Evolutionary conservation across 92 coral and sea anemone species (phyloP).

Genomic region (Porites rus): DNA sequence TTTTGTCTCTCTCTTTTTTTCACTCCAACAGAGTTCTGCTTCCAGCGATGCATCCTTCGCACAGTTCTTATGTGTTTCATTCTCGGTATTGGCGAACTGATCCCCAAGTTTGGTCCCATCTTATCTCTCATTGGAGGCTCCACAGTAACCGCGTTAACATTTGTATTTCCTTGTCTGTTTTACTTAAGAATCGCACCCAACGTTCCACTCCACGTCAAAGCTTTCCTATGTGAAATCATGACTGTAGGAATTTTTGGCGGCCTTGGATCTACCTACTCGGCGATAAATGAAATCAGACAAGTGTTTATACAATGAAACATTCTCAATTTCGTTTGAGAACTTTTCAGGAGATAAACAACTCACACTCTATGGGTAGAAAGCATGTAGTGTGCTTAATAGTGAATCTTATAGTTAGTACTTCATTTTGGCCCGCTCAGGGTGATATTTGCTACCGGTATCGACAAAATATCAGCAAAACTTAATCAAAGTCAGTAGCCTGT

Average conservation of each 20-base stretch:
- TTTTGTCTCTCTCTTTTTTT: background rate
- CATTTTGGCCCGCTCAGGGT: too few species aligned
- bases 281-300: constrained; percentile 81
- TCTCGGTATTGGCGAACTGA: constrained; percentile 84
- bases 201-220: constrained; percentile 82
- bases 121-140: constrained; percentile 94
- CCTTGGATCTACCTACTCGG: constrained; percentile 84
- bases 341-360: too few species aligned
- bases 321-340: too few species aligned
- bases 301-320: constrained; percentile 22
- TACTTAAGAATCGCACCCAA: constrained; percentile 70
- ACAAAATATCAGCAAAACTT: too few species aligned
- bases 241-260: constrained; percentile 85
- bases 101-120: constrained; percentile 96
- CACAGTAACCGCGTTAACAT: constrained; percentile 84
- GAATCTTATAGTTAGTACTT: too few species aligned
- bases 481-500: too few species aligned
- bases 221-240: constrained; percentile 77
- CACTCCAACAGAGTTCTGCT: constrained; percentile 57
- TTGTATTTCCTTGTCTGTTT: constrained; percentile 92
- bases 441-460: too few species aligned
- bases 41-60: constrained; percentile 85
- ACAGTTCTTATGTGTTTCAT: constrained; percentile 78
- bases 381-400: too few species aligned
- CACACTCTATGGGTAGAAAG: too few species aligned